A percentile compares a stretch with the other conserved stretches of the same genome.
Evolutionary conservation across 2,797 vertebrate species (phyloP).

Genomic region (Pitangus sulphuratus): DNA sequence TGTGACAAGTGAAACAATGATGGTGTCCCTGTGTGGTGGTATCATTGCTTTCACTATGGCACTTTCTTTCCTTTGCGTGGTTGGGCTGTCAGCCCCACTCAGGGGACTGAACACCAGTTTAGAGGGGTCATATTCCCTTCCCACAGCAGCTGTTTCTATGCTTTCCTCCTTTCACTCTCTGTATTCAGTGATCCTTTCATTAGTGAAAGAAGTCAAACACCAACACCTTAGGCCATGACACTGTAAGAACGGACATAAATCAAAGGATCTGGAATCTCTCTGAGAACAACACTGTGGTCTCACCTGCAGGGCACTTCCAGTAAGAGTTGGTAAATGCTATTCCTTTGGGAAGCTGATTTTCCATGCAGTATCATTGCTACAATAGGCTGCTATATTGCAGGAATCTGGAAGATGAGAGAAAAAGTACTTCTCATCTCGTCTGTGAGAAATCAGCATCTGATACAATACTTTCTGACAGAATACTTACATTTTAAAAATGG

Average conservation of each 20-base stretch:
- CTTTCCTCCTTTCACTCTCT: background rate
- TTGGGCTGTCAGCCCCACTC: background rate
- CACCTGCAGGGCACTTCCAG: background rate
- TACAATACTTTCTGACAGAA: background rate
- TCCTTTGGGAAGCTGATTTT: background rate
- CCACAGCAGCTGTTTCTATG: constrained; percentile 32
- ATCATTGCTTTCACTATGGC: background rate
- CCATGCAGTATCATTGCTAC: background rate
- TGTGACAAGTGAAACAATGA: background rate
- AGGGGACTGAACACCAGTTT: background rate
- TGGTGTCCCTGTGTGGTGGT: background rate
- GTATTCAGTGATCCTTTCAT: background rate
- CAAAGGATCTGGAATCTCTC: background rate
- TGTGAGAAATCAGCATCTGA: background rate
- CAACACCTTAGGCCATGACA: accelerated
- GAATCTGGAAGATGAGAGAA: background rate
- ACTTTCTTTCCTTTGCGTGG: background rate
- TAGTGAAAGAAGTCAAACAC: background rate
- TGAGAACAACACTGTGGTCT: background rate
- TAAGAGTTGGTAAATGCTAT: background rate
- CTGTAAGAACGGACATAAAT: background rate
- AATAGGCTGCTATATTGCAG: background rate
- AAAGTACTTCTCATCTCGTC: background rate
- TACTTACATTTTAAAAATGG: background rate
- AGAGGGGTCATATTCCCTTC: constrained; percentile 15